A percentile compares a stretch with the other conserved stretches of the same genome.
phyloP scores from a whole-genome alignment of 2,888 invertebrate species.

The Pecten maximus region DNA sequence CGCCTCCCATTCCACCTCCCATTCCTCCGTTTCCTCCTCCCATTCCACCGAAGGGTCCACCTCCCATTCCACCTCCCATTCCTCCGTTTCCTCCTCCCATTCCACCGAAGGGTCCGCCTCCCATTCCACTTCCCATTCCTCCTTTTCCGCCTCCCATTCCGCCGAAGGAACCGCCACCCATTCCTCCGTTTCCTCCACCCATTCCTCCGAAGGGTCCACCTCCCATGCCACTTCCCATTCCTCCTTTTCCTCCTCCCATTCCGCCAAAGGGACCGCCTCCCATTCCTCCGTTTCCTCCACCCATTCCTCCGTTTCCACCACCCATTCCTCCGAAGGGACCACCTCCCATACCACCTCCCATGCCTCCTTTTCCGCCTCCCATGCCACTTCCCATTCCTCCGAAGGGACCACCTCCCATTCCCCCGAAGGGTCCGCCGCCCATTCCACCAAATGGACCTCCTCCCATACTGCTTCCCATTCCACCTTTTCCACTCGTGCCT shows the following conservation, averaged over 20 bases:
- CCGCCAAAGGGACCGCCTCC: not conserved
- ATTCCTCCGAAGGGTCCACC: conserved; percentile 7
- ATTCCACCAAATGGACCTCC: not conserved
- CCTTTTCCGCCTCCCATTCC: not conserved
- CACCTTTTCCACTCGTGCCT: not conserved
- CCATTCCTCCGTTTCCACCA: not conserved
- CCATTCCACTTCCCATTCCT: not conserved
- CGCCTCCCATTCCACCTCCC: not conserved
- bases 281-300: not conserved
- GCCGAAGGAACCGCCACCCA: not conserved
- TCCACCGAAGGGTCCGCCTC: not conserved
- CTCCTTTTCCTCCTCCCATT: not conserved
- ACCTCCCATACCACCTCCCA: not conserved
- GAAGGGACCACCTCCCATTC: not conserved
- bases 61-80: not conserved
- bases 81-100: not conserved
- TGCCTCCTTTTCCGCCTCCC: not conserved
- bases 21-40: not conserved
- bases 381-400: not conserved
- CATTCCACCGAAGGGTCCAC: not conserved
- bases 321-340: not conserved
- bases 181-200: not conserved
- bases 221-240: not conserved
- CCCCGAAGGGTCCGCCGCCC: not conserved
- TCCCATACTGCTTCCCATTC: not conserved